A percentile compares a stretch with the other conserved stretches of the same genome.
These are phyloP conservation scores for Vombatus ursinus DNA, from an alignment of 2,113 vertebrate genomes.

Conservation along the genomic window DNA sequence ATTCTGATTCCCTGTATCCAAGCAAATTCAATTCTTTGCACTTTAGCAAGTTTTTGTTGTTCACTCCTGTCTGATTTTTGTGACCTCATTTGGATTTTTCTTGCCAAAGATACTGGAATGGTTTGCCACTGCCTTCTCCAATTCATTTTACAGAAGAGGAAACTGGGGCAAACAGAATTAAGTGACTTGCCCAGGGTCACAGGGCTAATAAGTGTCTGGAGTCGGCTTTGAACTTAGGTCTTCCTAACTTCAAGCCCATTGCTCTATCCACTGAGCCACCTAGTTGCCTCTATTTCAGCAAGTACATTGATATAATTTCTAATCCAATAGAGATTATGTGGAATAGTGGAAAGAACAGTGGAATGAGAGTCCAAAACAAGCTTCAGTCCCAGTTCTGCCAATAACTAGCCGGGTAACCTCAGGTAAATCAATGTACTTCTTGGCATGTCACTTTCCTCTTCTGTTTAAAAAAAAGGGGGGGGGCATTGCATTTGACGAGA, in stretches of 20 bases:
- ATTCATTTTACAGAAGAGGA: background rate
- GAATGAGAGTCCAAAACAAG: background rate
- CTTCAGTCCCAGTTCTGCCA: conserved; percentile 21
- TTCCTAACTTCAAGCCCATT: background rate
- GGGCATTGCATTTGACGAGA: background rate
- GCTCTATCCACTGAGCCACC: background rate
- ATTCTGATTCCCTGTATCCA: background rate
- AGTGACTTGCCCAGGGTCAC: background rate
- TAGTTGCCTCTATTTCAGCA: conserved; percentile 8
- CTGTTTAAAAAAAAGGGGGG: conserved; percentile 30
- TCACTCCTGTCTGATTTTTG: background rate
- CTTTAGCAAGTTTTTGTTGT: no score
- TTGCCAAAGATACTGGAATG: background rate
- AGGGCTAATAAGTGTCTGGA: background rate
- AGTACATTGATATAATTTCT: background rate
- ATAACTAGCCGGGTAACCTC: conserved; percentile 23
- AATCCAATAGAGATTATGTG: background rate
- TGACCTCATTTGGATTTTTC: background rate
- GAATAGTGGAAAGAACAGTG: background rate
- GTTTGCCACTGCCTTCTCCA: background rate
- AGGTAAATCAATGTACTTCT: background rate
- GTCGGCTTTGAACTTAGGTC: background rate
- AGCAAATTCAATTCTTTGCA: background rate
- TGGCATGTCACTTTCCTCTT: background rate
- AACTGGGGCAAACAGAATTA: background rate